These are phyloP conservation scores for Mayetiola destructor DNA, from an alignment of 2,888 invertebrate genomes.

Conservation along the genomic window DNA sequence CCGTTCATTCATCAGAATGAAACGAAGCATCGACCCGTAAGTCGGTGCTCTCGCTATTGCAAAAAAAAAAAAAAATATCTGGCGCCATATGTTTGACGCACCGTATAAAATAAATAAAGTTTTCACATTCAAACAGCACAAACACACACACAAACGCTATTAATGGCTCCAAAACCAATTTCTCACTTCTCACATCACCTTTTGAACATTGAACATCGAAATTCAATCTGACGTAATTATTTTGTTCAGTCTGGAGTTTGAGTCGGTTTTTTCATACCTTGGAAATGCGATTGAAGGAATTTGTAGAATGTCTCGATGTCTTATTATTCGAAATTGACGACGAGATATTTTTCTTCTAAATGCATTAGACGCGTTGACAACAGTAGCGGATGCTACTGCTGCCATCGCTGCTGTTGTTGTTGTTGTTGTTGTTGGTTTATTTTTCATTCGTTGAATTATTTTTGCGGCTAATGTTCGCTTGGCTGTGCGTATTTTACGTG, in stretches of 20 bases:
- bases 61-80: background rate
- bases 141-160: too few relatives aligned
- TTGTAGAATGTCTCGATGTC: conserved; percentile 17
- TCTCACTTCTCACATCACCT: too few relatives aligned
- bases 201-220: background rate
- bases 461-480: background rate
- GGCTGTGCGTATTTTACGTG: background rate
- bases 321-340: too few relatives aligned
- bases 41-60: too few relatives aligned
- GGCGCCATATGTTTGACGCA: background rate
- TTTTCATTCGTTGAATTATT: background rate
- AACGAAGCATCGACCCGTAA: too few relatives aligned
- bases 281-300: conserved; percentile 20
- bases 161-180: too few relatives aligned
- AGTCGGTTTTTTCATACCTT: too few relatives aligned
- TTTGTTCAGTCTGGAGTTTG: too few relatives aligned
- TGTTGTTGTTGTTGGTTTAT: background rate
- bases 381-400: background rate
- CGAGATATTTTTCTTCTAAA: too few relatives aligned
- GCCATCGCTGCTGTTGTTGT: background rate
- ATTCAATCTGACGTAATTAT: too few relatives aligned
- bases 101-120: background rate
- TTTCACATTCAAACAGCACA: too few relatives aligned
- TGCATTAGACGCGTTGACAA: background rate
- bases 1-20: background rate